A percentile compares a stretch with the other conserved stretches of the same genome.
phyloP scores from a whole-genome alignment of 1,140 invertebrate genomes.

The Lithobius niger region DNA sequence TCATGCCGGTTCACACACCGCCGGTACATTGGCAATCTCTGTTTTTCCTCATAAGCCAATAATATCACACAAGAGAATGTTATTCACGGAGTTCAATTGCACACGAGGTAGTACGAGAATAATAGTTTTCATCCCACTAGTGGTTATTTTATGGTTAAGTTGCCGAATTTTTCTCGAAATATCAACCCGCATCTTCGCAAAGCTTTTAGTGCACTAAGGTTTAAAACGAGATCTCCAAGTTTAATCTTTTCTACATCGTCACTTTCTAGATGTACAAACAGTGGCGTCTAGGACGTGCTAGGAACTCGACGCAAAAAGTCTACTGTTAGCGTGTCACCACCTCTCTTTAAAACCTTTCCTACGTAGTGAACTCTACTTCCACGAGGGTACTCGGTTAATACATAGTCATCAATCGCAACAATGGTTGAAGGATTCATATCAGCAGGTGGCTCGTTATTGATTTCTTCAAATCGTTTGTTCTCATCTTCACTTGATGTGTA shows the following conservation, averaged over 20 bases:
- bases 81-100: not conserved
- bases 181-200: not conserved
- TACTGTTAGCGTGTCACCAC: too few relatives aligned
- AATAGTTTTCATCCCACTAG: too few relatives aligned
- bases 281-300: not conserved
- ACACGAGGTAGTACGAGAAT: not conserved
- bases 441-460: not conserved
- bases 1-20: too few relatives aligned
- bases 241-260: not conserved
- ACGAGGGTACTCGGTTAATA: not conserved
- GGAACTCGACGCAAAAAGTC: not conserved
- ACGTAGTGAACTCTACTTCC: not conserved
- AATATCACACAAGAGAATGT: not conserved
- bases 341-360: not conserved
- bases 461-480: not conserved
- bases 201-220: not conserved
- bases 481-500: not conserved
- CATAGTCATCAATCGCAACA: not conserved
- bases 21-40: too few relatives aligned
- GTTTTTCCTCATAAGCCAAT: too few relatives aligned
- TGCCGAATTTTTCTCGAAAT: not conserved
- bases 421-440: not conserved
- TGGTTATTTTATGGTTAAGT: not conserved
- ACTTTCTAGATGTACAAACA: not conserved
- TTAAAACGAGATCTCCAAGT: not conserved